A percentile compares a stretch with the other conserved stretches of the same genome.
These are phyloP conservation scores for Taxidea taxus DNA, from an alignment of 2,113 vertebrate genomes.

Conservation along the genomic window DNA sequence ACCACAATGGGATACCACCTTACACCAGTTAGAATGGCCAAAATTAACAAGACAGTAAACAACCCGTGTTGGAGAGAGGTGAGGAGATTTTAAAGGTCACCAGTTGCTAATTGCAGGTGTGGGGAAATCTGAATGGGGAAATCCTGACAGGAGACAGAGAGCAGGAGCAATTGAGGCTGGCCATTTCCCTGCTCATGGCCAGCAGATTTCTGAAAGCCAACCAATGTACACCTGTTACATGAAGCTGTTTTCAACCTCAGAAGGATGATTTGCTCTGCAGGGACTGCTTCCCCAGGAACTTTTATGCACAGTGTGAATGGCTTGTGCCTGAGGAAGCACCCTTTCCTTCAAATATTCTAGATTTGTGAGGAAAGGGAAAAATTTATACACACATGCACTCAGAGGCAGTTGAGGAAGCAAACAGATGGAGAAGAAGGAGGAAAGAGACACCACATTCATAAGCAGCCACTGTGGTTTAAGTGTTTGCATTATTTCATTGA, in stretches of 20 bases:
- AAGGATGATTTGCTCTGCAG: constrained; percentile 3
- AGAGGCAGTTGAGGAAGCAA: background rate
- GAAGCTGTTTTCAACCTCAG: background rate
- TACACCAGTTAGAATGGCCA: too few species aligned
- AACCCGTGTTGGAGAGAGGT: too few species aligned
- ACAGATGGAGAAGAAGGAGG: accelerated
- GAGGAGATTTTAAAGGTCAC: background rate
- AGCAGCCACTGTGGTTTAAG: background rate
- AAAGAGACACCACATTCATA: background rate
- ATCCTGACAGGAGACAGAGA: background rate
- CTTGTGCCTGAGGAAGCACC: background rate
- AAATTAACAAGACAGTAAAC: too few species aligned
- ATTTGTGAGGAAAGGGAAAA: background rate
- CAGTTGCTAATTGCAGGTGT: constrained; percentile 24
- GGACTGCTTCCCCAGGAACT: background rate
- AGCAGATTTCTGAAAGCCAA: background rate
- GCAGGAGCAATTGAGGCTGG: background rate
- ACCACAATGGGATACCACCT: too few species aligned
- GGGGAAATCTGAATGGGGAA: background rate
- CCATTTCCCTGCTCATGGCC: background rate
- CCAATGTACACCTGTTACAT: background rate
- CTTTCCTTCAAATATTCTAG: background rate
- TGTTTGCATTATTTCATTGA: too few species aligned
- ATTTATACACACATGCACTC: accelerated
- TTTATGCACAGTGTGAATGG: background rate